Conservation (phyloP, 2,113 vertebrate species). For the Heptranchias perlo region DNA sequence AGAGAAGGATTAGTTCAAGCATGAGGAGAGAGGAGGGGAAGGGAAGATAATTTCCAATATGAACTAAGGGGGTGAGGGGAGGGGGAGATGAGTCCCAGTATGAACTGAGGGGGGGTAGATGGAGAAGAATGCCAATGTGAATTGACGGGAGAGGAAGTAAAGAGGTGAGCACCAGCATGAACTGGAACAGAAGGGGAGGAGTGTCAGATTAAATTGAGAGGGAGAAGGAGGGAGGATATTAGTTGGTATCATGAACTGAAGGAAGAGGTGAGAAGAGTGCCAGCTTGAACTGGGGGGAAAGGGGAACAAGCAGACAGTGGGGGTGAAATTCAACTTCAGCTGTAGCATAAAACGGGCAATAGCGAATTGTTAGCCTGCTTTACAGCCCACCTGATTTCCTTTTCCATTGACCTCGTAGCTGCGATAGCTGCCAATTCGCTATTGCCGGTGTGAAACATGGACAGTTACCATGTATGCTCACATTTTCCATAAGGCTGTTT, state of each 20-base stretch:
- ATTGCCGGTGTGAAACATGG: not conserved
- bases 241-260: not conserved
- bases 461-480: not conserved
- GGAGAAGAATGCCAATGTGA: too few species aligned
- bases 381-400: not conserved
- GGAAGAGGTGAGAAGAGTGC: not conserved
- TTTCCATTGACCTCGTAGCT: not conserved
- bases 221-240: not conserved
- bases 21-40: not conserved
- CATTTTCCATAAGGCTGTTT: not conserved
- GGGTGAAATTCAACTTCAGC: not conserved
- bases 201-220: not conserved
- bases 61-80: not conserved
- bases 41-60: not conserved
- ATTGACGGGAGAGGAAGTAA: not conserved
- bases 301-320: not conserved
- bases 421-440: not conserved
- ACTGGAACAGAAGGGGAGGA: not conserved
- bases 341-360: too few species aligned
- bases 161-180: too few species aligned
- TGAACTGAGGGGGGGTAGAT: not conserved
- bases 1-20: not conserved
- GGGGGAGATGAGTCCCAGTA: not conserved
- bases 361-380: too few species aligned
- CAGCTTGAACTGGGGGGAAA: not conserved